Base-by-base conservation (phyloP, 2,797 vertebrate genomes). In the Acomys russatus region DNA sequence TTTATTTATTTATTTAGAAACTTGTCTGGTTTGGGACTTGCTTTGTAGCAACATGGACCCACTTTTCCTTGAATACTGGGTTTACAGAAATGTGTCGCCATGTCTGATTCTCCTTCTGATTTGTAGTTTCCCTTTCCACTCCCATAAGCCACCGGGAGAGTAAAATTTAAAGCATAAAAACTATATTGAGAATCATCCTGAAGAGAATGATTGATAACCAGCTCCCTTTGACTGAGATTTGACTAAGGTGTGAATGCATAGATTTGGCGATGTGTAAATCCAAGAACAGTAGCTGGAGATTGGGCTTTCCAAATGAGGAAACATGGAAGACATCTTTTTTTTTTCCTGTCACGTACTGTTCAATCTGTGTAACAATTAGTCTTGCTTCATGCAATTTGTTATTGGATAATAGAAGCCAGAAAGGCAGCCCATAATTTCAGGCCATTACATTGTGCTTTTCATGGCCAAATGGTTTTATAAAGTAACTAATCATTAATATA, bases 131-230 rank as follows among this genome's bases (percentile, higher is more conserved):
- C 22, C 71, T 77, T 49, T 78, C 25, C 23, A 35, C 49, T 90
- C 92, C 94, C 20, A 38, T 78, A 80, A 85, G 22, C 49, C 64
- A 68, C 23, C 25, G 30, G 61, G 56, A 68, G 91, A 96, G 22
- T 61, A 96, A n/a, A 96, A 88, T 85, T 88, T 85, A 92, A 93
- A 91, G 83, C 9, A 64, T 71, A 83, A 76, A 92, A 95, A 51
- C 33, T 17, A 66, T 61, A 80, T 15, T 83, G 61, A 93, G 61
- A 63, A 89, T 12, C 17, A 71, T 76, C 20, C 28, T 17, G n/a
- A 85, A 54, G 71, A 49, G 28, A 88, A 88, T 87, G 71, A 84
- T 56, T 83, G 87, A 92, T 87, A 92, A 74, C 6, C 54, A 74
- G 54, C 89, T 80, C 68, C 66, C 6, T 78, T 92, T 71, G 78